Conservation (phyloP, 2,797 vertebrate species). For the Neosalanx taihuensis region DNA sequence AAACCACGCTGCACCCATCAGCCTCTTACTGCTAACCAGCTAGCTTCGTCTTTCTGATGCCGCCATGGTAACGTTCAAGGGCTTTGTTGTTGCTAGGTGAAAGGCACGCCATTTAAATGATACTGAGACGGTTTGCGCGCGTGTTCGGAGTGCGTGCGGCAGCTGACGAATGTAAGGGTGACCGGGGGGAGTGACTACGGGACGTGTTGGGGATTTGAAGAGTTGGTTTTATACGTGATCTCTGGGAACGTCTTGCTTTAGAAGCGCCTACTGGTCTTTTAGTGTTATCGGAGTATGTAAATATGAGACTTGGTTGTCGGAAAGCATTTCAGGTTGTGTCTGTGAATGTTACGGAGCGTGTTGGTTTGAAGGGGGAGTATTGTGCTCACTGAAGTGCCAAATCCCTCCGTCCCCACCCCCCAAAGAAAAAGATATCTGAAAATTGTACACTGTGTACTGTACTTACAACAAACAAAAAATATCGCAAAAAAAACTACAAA, state of each 20-base stretch:
- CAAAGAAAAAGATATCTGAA: not conserved
- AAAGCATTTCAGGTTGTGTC: slow-evolving; percentile 19
- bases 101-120: not conserved
- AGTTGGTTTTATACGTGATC: not conserved
- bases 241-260: slow-evolving; percentile 24
- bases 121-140: not conserved
- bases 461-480: not conserved
- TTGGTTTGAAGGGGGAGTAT: not conserved
- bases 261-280: slow-evolving; percentile 33
- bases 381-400: slow-evolving; percentile 49
- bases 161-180: slow-evolving; percentile 2
- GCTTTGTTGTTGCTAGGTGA: not conserved
- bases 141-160: not conserved
- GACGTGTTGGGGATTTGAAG: not conserved
- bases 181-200: not conserved
- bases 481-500: not conserved
- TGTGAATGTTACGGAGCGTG: not conserved
- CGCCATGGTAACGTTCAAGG: not conserved
- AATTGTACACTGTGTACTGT: not conserved
- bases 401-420: not conserved
- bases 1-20: not conserved
- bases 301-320: slow-evolving; percentile 17
- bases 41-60: not conserved
- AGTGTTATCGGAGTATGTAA: slow-evolving; percentile 43
- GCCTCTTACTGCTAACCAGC: slow-evolving; percentile 12